These are phyloP conservation scores for Erpetoichthys calabaricus DNA, from an alignment of 2,797 vertebrate species.

Conservation along the genomic window DNA sequence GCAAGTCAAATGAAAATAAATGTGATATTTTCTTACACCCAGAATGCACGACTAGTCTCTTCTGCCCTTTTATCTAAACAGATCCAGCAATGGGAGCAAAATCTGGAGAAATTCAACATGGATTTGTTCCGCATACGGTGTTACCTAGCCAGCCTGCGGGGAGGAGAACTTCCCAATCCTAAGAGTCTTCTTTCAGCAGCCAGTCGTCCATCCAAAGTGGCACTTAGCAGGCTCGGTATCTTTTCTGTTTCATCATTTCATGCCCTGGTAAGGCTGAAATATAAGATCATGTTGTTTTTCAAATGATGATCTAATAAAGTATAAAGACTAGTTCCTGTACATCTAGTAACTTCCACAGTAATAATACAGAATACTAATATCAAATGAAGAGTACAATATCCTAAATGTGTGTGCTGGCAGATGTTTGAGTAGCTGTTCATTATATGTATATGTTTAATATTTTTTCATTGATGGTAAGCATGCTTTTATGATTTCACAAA, in stretches of 20 bases:
- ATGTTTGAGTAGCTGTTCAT: too few relatives aligned
- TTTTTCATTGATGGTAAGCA: too few relatives aligned
- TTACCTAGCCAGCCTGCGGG: slow-evolving; percentile 84
- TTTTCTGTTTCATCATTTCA: slow-evolving; percentile 89
- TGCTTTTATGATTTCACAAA: too few relatives aligned
- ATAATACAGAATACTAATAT: background rate
- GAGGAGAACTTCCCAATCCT: slow-evolving; percentile 82
- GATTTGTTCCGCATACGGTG: slow-evolving; percentile 85
- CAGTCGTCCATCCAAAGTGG: slow-evolving; percentile 77
- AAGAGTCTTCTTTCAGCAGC: slow-evolving; percentile 79
- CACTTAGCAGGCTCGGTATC: slow-evolving; percentile 71
- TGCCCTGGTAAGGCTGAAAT: slow-evolving; percentile 62
- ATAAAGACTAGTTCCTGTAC: too few relatives aligned
- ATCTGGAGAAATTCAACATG: slow-evolving; percentile 86
- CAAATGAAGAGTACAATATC: background rate
- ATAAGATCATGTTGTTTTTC: background rate
- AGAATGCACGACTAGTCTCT: background rate
- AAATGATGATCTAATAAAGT: too few relatives aligned
- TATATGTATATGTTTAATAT: too few relatives aligned
- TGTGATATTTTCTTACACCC: too few relatives aligned
- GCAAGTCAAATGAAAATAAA: slow-evolving; percentile 18
- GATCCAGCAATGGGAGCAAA: slow-evolving; percentile 95
- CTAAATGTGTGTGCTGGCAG: background rate
- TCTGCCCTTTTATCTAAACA: slow-evolving; percentile 30
- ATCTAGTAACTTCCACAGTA: background rate